Percentiles rank a stretch among this genome's conserved stretches.
phyloP scores from a whole-genome alignment of 2,113 vertebrate genomes.

The Calyptommatus sinebrachiatus region DNA sequence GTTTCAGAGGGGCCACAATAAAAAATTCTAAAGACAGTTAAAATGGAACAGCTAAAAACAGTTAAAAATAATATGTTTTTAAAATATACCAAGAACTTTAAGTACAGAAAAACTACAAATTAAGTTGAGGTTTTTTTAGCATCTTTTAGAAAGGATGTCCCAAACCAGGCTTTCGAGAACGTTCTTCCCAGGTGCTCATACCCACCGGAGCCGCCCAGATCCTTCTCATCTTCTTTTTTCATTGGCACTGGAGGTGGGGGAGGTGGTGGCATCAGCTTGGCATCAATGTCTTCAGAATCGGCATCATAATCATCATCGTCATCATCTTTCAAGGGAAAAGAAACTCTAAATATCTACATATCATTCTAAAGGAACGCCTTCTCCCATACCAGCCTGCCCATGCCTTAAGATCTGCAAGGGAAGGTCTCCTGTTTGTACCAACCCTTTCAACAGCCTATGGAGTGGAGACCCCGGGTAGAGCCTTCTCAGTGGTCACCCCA shows the following conservation, averaged over 20 bases:
- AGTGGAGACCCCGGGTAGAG: too few relatives aligned
- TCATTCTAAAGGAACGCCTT: too few relatives aligned
- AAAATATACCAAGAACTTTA: not conserved
- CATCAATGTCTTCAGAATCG: slow-evolving; percentile 94
- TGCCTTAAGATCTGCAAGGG: too few relatives aligned
- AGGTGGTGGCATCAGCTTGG: slow-evolving; percentile 94
- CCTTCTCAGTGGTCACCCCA: too few relatives aligned
- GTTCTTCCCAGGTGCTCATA: slow-evolving; percentile 40
- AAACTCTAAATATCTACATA: not conserved
- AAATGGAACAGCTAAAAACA: too few relatives aligned
- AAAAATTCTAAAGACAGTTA: too few relatives aligned
- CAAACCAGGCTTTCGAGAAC: not conserved
- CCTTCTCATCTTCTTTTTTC: slow-evolving; percentile 87
- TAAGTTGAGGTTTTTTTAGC: not conserved
- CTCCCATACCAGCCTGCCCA: too few relatives aligned
- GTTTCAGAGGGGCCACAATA: too few relatives aligned
- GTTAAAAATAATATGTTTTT: not conserved
- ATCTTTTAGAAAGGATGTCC: not conserved
- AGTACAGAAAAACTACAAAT: not conserved
- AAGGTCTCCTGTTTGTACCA: too few relatives aligned
- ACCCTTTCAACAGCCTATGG: too few relatives aligned
- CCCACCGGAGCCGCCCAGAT: slow-evolving; percentile 75
- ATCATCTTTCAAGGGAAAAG: slow-evolving; percentile 70
- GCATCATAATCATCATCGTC: slow-evolving; percentile 97
- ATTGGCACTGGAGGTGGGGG: slow-evolving; percentile 82